Conservation (phyloP, 2,797 vertebrate genomes). For the Masticophis lateralis region DNA sequence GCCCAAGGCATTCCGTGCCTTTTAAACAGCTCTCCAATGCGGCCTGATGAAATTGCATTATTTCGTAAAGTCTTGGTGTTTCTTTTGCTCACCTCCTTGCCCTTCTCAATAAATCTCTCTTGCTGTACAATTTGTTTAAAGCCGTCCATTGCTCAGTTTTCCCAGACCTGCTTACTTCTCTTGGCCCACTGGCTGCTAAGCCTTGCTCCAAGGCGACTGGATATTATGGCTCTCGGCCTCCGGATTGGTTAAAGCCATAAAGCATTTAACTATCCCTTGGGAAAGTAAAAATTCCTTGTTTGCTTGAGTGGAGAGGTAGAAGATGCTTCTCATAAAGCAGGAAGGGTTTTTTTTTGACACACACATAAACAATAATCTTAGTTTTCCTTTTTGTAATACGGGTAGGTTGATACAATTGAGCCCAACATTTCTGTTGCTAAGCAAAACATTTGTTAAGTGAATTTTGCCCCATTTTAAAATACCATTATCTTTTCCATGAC, state of each 20-base stretch:
- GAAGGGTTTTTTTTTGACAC: background rate
- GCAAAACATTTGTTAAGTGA: background rate
- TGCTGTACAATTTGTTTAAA: background rate
- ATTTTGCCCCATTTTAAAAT: background rate
- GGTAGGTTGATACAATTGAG: background rate
- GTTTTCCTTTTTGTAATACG: background rate
- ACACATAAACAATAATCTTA: background rate
- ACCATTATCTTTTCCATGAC: no score
- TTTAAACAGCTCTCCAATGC: background rate
- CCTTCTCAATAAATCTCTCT: background rate
- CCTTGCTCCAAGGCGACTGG: background rate
- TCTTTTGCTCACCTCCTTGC: background rate
- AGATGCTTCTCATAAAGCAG: background rate
- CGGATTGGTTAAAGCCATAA: slow-evolving; percentile 4
- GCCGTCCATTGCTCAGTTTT: background rate
- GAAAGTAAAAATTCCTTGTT: background rate
- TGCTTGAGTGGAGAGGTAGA: background rate
- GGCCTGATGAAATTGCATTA: background rate
- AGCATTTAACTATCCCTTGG: background rate
- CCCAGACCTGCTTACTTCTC: background rate
- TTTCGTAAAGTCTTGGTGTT: background rate
- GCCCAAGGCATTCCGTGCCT: background rate
- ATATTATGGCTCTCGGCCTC: background rate
- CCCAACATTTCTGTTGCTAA: background rate
- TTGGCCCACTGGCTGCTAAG: background rate